A percentile compares a stretch with the other conserved stretches of the same genome.
Evolutionary conservation across 2,888 invertebrate genomes (phyloP).

Genomic region (Tryphoninae sp.): DNA sequence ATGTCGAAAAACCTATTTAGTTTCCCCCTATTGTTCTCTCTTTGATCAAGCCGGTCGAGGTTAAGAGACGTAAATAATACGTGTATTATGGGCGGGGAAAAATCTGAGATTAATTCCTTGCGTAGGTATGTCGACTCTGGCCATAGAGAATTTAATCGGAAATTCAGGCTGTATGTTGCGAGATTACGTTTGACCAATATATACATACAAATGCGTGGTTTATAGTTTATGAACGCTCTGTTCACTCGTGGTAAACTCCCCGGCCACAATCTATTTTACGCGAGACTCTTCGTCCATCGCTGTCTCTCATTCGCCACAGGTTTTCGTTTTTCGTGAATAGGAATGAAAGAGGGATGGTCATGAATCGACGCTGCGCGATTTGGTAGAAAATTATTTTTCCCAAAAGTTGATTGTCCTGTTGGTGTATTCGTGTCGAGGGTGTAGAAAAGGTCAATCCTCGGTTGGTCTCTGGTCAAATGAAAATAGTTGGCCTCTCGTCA

Average conservation of each 20-base stretch:
- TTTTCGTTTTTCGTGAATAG: not conserved
- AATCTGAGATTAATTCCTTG: constrained; percentile 37
- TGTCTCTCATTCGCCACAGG: not conserved
- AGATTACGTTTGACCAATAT: constrained; percentile 19
- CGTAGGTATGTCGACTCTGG: not conserved
- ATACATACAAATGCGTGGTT: not conserved
- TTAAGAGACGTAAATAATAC: constrained; percentile 6
- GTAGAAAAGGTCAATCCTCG: constrained; percentile 56
- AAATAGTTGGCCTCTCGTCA: constrained; percentile 48
- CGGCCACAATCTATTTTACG: constrained; percentile 58
- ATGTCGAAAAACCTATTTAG: not conserved
- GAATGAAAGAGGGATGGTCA: not conserved
- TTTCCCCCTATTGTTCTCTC: not conserved
- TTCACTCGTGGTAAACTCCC: constrained; percentile 18
- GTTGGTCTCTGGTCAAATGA: constrained; percentile 48
- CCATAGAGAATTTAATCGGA: constrained; percentile 31
- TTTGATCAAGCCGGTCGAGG: not conserved
- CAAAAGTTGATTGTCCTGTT: constrained; percentile 59
- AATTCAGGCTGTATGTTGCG: constrained; percentile 24
- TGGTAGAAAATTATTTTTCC: constrained; percentile 56
- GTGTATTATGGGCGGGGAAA: not conserved
- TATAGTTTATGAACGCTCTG: constrained; percentile 18
- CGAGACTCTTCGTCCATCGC: constrained; percentile 43
- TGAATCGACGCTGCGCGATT: not conserved
- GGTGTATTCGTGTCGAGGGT: not conserved